Conservation (phyloP, 1,140 invertebrate genomes). For the Latrodectus geometricus region DNA sequence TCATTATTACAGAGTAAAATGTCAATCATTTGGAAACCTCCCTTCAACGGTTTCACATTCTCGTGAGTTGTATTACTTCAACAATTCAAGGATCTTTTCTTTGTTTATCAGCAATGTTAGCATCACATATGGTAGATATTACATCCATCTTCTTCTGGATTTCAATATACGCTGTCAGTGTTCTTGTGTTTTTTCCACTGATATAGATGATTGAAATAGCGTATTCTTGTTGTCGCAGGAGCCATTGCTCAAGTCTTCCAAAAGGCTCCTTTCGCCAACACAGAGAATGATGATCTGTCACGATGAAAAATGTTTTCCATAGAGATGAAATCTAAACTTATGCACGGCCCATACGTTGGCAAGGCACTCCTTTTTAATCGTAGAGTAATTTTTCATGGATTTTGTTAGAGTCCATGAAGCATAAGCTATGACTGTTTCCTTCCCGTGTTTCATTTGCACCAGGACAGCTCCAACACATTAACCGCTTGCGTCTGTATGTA, state of each 20-base stretch:
- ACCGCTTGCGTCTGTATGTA: constrained; percentile 70
- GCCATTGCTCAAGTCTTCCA: constrained; percentile 65
- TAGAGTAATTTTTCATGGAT: constrained; percentile 64
- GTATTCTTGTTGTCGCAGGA: constrained; percentile 58
- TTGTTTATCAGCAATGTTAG: no score
- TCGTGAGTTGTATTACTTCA: no score
- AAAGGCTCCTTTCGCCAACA: no score
- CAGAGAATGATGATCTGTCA: constrained; percentile 16
- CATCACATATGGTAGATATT: no score
- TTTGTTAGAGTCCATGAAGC: neutral
- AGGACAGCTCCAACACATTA: constrained; percentile 69
- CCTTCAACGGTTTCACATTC: no score
- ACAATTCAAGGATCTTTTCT: no score
- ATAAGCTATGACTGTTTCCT: constrained; percentile 64
- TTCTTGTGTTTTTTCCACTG: constrained; percentile 41
- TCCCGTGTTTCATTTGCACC: constrained; percentile 66
- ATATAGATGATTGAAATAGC: constrained; percentile 62
- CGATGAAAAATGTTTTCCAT: constrained; percentile 16
- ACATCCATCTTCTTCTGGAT: no score
- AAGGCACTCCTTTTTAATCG: constrained; percentile 65
- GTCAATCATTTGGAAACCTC: no score
- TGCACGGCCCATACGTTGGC: neutral
- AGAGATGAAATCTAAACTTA: constrained; percentile 1
- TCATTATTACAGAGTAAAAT: no score
- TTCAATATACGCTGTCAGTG: no score